Base-by-base conservation (phyloP, 1,140 invertebrate genomes). In the Leguminivora glycinivorella region DNA sequence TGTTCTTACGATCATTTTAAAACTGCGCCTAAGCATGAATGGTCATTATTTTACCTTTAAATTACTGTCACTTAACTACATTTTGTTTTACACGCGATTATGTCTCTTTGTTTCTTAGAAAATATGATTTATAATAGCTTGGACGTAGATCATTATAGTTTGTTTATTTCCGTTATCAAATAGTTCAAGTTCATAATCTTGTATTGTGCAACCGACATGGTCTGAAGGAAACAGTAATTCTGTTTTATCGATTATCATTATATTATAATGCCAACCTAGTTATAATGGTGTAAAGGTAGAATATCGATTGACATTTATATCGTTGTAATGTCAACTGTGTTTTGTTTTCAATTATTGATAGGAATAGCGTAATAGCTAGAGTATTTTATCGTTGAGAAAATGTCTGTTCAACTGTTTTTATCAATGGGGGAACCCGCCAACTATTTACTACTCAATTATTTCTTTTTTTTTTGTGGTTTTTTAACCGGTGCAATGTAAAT, bases 131-230 rank as follows among this genome's bases (percentile, higher is more conserved):
- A 52, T n/a, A 22, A 22, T 52, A 2, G 19, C 47, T 52, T 52
- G 47, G 6, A 52, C 1, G 19, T 52, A 7, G 47, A 52, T 1
- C 47, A 22, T 52, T 10, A 52, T 1, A n/a, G 17, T 47, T 47
- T 47, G 43, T 47, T 47, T 47, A 47, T 47, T 47, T 47, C n/a
- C 43, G 43, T 47, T 47, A 47, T 52, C 47, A 52, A 52, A 22
- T 52, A 19, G 40, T 43, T 43, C 47, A 22, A 22, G 47, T 52
- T 52, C 47, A 52, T 52, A n/a, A 17, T 9, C 4, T 0, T 43
- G 12, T 43, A 22, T 52, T 52, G 47, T 52, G 47, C n/a, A 52
- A 52, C 22, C 19, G 47, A 52, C 22, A 52, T 52, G 17, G 7
- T 22, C n/a, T 17, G 40, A n/a, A 31, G 7, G 7, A 52, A 9